phyloP scores from a whole-genome alignment of 2,888 invertebrate genomes.

The Escarpia spicata region DNA sequence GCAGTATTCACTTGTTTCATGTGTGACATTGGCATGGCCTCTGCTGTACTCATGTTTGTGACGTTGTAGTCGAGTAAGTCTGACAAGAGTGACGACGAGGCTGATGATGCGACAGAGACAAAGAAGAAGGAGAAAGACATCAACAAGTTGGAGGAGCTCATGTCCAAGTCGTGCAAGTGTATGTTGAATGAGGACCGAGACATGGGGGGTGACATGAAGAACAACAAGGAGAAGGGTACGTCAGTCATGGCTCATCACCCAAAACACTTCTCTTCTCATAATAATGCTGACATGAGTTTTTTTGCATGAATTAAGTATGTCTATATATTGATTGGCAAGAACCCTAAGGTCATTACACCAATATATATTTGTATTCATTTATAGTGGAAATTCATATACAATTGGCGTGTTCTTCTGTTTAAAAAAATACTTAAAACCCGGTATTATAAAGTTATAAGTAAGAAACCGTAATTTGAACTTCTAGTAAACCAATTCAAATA shows the following conservation, averaged over 20 bases:
- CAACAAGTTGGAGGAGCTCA: conserved; percentile 47
- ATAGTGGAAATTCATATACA: no score
- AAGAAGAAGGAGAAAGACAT: conserved; percentile 57
- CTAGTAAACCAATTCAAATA: not conserved
- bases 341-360: no score
- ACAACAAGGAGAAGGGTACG: conserved; percentile 45
- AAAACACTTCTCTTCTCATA: no score
- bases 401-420: no score
- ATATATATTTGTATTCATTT: no score
- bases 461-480: not conserved
- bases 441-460: not conserved
- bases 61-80: conserved; percentile 50
- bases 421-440: not conserved
- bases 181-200: conserved; percentile 25
- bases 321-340: no score
- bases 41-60: conserved; percentile 62
- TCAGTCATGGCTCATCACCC: not conserved
- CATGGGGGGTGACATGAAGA: conserved; percentile 37
- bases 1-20: no score
- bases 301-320: no score
- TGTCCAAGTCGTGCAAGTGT: conserved; percentile 30
- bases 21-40: no score
- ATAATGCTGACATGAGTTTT: no score
- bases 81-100: conserved; percentile 44
- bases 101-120: conserved; percentile 47